These are phyloP conservation scores for Rhagonycha fulva DNA, from an alignment of 2,888 invertebrate species.

Conservation along the genomic window DNA sequence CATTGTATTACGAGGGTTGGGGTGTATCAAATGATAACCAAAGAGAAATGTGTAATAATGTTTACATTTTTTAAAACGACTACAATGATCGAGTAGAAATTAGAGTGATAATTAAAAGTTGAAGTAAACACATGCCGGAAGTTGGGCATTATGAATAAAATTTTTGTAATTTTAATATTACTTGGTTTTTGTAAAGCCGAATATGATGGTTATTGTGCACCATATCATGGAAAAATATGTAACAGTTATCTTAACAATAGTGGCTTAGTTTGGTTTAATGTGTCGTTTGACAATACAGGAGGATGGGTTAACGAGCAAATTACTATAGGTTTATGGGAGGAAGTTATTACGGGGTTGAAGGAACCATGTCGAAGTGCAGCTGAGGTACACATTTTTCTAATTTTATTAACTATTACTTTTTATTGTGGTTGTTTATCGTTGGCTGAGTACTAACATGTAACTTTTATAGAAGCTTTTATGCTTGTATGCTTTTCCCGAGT, in stretches of 20 bases:
- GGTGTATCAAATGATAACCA: background rate
- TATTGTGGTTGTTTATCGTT: background rate
- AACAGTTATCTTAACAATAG: conserved; percentile 57
- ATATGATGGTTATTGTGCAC: conserved; percentile 75
- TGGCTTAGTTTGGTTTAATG: conserved; percentile 61
- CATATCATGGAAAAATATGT: conserved; percentile 76
- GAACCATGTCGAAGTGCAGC: conserved; percentile 88
- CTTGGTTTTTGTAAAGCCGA: conserved; percentile 18
- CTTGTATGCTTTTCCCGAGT: conserved; percentile 86
- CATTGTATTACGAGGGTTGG: background rate
- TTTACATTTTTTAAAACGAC: background rate
- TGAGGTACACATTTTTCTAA: conserved; percentile 60
- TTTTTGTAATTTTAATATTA: background rate
- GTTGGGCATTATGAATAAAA: background rate
- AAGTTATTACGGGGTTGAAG: conserved; percentile 76
- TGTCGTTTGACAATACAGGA: conserved; percentile 60
- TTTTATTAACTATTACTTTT: background rate
- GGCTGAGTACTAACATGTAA: conserved; percentile 16
- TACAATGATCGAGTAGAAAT: background rate
- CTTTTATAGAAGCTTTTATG: conserved; percentile 76
- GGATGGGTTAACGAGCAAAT: conserved; percentile 86
- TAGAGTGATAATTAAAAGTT: background rate
- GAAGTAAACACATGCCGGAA: background rate
- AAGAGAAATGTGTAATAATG: background rate
- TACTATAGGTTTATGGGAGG: conserved; percentile 81